Conservation (phyloP, 2,888 invertebrate genomes). For the Poecilobothrus nobilitatus region DNA sequence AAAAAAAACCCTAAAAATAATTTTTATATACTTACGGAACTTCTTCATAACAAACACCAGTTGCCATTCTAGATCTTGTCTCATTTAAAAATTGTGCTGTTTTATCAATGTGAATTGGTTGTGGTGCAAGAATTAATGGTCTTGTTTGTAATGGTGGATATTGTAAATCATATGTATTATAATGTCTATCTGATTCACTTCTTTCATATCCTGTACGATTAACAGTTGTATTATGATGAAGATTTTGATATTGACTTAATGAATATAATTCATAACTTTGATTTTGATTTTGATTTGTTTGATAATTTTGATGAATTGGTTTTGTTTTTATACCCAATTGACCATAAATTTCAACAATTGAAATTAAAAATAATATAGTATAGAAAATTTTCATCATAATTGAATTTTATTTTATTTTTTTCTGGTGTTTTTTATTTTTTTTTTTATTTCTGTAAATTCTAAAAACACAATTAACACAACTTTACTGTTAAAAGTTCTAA, state of each 20-base stretch:
- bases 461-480: not conserved
- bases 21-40: constrained; percentile 38
- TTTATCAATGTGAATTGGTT: constrained; percentile 32
- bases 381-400: not conserved
- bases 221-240: not conserved
- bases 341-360: constrained; percentile 9
- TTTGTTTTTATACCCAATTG: constrained; percentile 20
- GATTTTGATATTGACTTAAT: not conserved
- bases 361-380: not conserved
- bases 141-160: not conserved
- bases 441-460: not conserved
- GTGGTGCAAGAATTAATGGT: constrained; percentile 13
- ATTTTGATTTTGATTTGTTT: constrained; percentile 5
- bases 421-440: not conserved
- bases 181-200: no score
- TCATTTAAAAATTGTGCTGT: constrained; percentile 39
- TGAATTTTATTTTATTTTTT: not conserved
- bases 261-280: not conserved
- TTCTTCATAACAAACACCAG: constrained; percentile 40
- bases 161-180: not conserved
- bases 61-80: constrained; percentile 39
- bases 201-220: not conserved
- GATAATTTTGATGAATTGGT: not conserved
- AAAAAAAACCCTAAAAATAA: no score
- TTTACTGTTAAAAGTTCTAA: not conserved